Base-by-base conservation (phyloP, 1,140 invertebrate genomes). In the Euglossa dilemma region DNA sequence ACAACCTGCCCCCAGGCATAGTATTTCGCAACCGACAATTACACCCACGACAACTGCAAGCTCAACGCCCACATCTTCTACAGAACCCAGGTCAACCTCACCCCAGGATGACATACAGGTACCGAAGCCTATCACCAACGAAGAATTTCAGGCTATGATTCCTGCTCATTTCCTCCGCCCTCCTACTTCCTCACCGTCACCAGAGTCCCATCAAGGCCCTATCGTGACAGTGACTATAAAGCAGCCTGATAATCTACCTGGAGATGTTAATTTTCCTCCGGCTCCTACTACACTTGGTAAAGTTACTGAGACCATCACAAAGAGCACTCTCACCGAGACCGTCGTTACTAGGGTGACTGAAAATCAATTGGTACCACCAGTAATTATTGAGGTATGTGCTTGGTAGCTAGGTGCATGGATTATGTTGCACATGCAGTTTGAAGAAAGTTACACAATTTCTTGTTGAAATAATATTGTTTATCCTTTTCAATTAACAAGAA, bases 61-160 rank as follows among this genome's bases (percentile, higher is more conserved):
- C 23, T 57, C 86, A 16, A 73, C 87, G 61, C 43, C 81, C 57
- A 90, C 86, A 18, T 59, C 88, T 36, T 57, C 85, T 28, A 80
- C 74, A 69, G 81, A 92, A 45, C 77, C 90, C 76, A 90, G 92
- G 90, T 52, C 90, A 23, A 87, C 83, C 28, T 91, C 88, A 72
- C 91, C 93, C 54, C 92, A 93, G 89, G 93, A 94, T 63, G 93
- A 94, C 74, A 93, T 94, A 94, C 95, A 96, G 94, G 96, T 97
- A 93, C 95, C 97, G 93, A 96, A 97, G 94, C 97, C 97, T 91
- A 96, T 98, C 95, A 98, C 97, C 94, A 98, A 97, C 95, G 97
- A 98, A 95, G 97, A 98, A 94, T 98, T 98, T 96, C 97, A 98
- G 96, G 97, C 97, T 93, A 97, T 98, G 97, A 98, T 98, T 91